Conservation (phyloP, 2,888 invertebrate species). For the Eremobia ochroleuca region DNA sequence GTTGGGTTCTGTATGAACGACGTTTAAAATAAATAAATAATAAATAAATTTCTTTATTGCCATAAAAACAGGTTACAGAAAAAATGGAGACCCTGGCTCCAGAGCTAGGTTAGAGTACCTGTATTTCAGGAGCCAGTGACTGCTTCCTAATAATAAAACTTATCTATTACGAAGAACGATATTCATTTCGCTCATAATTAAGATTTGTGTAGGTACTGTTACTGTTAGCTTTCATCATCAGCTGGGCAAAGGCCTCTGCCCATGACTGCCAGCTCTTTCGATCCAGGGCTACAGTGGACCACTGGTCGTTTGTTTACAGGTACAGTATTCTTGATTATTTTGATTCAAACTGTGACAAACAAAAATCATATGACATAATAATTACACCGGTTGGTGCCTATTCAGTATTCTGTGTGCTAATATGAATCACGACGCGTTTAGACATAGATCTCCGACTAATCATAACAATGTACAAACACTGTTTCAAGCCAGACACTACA, state of each 20-base stretch:
- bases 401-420: conserved; percentile 60
- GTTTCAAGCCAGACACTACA: conserved; percentile 62
- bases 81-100: no score
- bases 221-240: background rate
- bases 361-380: conserved; percentile 14
- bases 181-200: background rate
- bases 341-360: background rate
- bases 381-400: conserved; percentile 5
- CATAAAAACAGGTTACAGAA: no score
- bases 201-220: background rate
- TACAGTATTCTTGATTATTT: background rate
- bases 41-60: no score
- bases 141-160: no score
- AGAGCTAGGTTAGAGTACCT: no score
- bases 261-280: background rate
- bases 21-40: no score
- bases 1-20: conserved; percentile 18
- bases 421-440: conserved; percentile 52
- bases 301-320: no score
- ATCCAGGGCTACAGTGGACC: no score
- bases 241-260: background rate
- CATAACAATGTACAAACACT: conserved; percentile 59
- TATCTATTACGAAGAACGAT: background rate
- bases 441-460: conserved; percentile 64
- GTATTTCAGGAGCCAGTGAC: no score